A percentile compares a stretch with the other conserved stretches of the same genome.
Conservation (phyloP, 2,113 vertebrate species). For the Rhea pennata region DNA sequence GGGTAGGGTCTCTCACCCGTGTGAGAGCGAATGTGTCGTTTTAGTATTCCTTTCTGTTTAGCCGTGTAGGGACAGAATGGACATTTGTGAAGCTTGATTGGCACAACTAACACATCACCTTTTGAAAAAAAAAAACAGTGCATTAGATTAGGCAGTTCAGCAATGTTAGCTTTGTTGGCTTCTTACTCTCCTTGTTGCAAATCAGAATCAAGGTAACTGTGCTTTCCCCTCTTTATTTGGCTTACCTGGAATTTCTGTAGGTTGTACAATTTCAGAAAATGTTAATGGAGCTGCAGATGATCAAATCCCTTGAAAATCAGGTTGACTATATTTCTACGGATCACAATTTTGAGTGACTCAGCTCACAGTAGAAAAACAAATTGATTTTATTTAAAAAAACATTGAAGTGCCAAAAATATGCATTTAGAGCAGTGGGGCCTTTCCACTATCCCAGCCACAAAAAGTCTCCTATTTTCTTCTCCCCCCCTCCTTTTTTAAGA, state of each 20-base stretch:
- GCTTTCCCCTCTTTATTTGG: fast-evolving
- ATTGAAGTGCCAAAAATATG: neutral
- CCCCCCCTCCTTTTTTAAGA: neutral
- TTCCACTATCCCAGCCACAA: neutral
- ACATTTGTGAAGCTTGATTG: slow-evolving; percentile 95
- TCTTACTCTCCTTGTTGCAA: fast-evolving
- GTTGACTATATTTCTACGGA: neutral
- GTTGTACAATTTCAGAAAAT: fast-evolving
- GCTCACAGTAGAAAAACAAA: neutral
- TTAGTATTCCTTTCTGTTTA: slow-evolving; percentile 97
- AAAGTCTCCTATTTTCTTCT: neutral
- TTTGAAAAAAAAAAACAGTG: neutral
- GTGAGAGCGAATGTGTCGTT: slow-evolving; percentile 96
- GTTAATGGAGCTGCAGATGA: neutral
- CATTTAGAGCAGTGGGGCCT: neutral
- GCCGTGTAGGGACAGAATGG: slow-evolving; percentile 97
- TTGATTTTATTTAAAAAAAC: neutral
- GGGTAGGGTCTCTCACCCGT: slow-evolving; percentile 95
- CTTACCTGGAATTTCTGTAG: neutral
- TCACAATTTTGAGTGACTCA: neutral
- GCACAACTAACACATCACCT: slow-evolving; percentile 92
- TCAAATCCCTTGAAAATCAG: neutral
- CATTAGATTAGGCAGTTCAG: neutral
- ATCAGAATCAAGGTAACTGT: fast-evolving
- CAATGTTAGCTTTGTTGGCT: fast-evolving